Evolutionary conservation across 2,797 vertebrate species (phyloP).

Genomic region (Schizothorax lantsangensis): DNA sequence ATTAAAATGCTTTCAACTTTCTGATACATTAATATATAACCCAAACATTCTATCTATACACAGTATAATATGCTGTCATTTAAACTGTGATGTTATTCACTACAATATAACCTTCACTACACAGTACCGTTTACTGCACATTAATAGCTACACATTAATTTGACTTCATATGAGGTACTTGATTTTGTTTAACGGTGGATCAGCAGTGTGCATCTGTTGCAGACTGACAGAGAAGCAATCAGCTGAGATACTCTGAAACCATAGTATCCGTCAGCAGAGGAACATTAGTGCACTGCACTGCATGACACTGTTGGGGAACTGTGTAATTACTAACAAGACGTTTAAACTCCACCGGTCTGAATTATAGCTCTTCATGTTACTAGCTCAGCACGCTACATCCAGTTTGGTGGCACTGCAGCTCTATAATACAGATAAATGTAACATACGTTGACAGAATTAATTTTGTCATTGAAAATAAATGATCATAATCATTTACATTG

Average conservation of each 20-base stretch:
- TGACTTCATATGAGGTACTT: no score
- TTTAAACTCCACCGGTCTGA: background rate
- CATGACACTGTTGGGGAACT: background rate
- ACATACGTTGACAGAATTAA: background rate
- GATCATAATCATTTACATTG: background rate
- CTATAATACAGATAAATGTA: no score
- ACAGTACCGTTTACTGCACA: background rate
- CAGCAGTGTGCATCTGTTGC: background rate
- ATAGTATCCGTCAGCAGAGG: background rate
- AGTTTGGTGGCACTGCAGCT: background rate
- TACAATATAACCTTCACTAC: background rate
- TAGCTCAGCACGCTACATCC: background rate
- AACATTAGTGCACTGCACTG: background rate
- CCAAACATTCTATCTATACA: background rate
- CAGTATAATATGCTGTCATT: background rate
- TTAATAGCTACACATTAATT: no score
- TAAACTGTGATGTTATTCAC: background rate
- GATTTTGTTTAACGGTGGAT: background rate
- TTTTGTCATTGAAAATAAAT: conserved; percentile 14
- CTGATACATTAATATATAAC: background rate
- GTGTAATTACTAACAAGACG: background rate
- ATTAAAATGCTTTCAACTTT: background rate
- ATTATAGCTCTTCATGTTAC: background rate
- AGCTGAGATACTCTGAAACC: background rate
- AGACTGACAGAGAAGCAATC: background rate